phyloP scores from a whole-genome alignment of 2,797 vertebrate genomes.

The Dryobates pubescens region DNA sequence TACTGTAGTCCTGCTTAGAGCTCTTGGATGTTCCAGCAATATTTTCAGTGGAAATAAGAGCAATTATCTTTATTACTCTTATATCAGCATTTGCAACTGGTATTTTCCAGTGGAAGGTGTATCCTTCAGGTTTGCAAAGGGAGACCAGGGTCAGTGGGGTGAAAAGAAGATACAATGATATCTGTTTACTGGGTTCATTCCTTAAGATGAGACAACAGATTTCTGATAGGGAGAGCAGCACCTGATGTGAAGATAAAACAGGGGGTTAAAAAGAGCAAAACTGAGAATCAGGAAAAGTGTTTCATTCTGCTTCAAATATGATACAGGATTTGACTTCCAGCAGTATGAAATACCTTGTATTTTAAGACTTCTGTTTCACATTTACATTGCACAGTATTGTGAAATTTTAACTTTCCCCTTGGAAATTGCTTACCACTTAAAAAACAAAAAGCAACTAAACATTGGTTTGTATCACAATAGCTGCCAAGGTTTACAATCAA shows the following conservation, averaged over 20 bases:
- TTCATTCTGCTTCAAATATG: neutral
- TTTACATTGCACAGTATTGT: neutral
- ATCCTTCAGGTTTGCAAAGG: neutral
- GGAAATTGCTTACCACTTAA: neutral
- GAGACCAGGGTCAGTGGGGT: neutral
- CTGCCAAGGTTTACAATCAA: neutral
- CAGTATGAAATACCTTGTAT: neutral
- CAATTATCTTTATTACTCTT: constrained; percentile 47
- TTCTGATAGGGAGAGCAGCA: neutral
- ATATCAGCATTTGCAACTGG: neutral
- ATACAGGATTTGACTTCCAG: neutral
- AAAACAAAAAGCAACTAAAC: neutral
- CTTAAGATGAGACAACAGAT: neutral
- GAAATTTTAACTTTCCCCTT: constrained; percentile 10
- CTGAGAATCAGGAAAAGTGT: neutral
- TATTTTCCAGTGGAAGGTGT: neutral
- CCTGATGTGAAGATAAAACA: neutral
- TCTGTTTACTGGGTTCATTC: neutral
- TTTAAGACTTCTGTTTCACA: neutral
- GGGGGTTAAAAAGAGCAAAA: neutral
- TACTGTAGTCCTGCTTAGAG: neutral
- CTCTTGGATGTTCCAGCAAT: constrained; percentile 23
- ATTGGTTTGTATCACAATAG: neutral
- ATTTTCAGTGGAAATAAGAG: constrained; percentile 4
- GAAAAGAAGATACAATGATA: neutral